phyloP scores from a whole-genome alignment of 2,113 vertebrate genomes.

The Microtus montanus region DNA sequence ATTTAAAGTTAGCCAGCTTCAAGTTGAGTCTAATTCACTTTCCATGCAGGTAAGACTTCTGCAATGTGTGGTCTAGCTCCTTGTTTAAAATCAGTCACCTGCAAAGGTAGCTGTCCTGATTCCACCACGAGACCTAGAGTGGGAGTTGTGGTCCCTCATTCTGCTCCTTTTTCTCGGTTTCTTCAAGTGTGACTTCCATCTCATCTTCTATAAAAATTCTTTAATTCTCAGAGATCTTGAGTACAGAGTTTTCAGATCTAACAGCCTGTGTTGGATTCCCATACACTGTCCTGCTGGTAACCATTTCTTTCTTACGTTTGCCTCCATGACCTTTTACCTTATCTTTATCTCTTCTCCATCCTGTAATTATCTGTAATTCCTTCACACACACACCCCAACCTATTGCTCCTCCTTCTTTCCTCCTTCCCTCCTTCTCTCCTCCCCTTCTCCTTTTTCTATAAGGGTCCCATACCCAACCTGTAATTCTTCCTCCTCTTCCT shows the following conservation, averaged over 20 bases:
- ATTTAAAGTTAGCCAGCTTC: neutral
- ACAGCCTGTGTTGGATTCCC: neutral
- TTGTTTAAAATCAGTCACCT: neutral
- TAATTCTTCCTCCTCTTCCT: neutral
- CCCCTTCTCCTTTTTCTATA: neutral
- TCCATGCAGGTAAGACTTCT: neutral
- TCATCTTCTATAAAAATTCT: neutral
- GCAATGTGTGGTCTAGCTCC: neutral
- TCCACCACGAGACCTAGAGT: neutral
- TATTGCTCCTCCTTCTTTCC: neutral
- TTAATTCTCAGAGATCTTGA: slow-evolving; percentile 1
- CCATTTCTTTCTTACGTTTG: neutral
- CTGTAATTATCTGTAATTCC: neutral
- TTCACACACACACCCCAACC: neutral
- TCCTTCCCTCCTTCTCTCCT: neutral
- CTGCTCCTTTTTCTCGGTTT: neutral
- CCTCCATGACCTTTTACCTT: neutral
- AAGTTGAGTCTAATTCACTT: neutral
- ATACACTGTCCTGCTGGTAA: neutral
- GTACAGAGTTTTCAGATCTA: neutral
- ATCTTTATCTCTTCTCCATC: neutral
- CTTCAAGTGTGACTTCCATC: neutral
- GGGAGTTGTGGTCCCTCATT: neutral
- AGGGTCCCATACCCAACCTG: neutral
- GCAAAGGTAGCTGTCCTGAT: neutral